Base-by-base conservation (phyloP, 2,113 vertebrate species). In the Lonchura striata region DNA sequence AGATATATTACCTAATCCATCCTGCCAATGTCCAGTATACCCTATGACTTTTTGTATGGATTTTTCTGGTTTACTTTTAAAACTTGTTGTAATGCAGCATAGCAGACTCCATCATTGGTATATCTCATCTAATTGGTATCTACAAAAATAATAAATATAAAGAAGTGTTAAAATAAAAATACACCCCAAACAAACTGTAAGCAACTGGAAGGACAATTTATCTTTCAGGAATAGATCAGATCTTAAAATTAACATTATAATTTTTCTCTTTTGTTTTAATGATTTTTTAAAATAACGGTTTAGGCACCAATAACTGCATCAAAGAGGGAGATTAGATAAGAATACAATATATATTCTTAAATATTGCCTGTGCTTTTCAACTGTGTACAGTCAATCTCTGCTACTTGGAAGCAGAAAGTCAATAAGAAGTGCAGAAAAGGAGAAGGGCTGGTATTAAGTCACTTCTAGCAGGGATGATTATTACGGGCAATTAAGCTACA, bases 401-500 rank as follows among this genome's bases (percentile, higher is more conserved):
- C 47, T 64, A 54, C 63, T 91, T 66, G 31, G 44, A 89, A 94
- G 80, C 60, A 74, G 31, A 44, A 83, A 90, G 35, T 54, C 56
- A 28, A 52, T 35, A 69, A 80, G 44, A 39, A 95, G 88, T 66
- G 59, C 13, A 60, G 52, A 72, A 75, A 76, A 80, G 3, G 15
- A 78, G 46, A 78, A 44, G 5, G 77, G 31, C 61, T 70, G 52
- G 79, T 37, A 39, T 42, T 57, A 54, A 52, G 84, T 82, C 46
- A 78, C 79, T 96, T 95, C 41, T 81, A 93, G 78, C 57, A 78
- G 59, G 78, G 82, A 75, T 90, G 82, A 86, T 96, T 96, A 92
- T 96, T 96, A 86, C 82, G 91, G 94, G 71, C 94, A 94, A 96
- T 97, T 95, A 92, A 59, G 83, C 79, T 57, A 44, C 56, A 66